phyloP scores from a whole-genome alignment of 2,888 invertebrate genomes.

The Parapristionchus giblindavisi region DNA sequence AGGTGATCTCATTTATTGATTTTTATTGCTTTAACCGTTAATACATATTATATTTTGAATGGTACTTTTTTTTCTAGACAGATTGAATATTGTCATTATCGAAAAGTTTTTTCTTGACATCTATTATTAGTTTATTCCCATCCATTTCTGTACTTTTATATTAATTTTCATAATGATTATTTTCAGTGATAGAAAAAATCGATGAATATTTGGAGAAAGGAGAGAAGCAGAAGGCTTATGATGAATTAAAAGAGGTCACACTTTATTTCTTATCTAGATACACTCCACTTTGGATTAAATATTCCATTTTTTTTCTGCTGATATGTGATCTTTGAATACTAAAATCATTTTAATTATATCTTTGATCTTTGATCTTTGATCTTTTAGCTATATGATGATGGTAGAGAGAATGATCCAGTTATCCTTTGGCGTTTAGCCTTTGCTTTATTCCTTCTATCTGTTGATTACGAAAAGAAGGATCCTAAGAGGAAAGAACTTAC shows the following conservation, averaged over 20 bases:
- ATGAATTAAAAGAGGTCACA: neutral
- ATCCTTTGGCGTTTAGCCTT: slow-evolving; percentile 60
- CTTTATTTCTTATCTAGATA: neutral
- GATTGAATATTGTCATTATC: too few relatives aligned
- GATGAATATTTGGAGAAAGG: neutral
- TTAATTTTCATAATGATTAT: neutral
- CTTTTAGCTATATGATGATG: neutral
- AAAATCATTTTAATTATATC: neutral
- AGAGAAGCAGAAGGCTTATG: slow-evolving; percentile 1
- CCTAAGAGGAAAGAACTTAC: slow-evolving; percentile 55
- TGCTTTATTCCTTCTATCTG: slow-evolving; percentile 48
- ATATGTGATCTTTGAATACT: too few relatives aligned
- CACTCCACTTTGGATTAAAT: too few relatives aligned
- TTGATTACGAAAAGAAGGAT: slow-evolving; percentile 45
- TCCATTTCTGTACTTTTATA: neutral
- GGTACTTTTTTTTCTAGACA: too few relatives aligned
- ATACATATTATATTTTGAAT: too few relatives aligned
- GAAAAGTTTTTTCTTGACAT: neutral
- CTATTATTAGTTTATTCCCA: neutral
- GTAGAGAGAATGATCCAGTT: slow-evolving; percentile 49
- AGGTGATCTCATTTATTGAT: too few relatives aligned
- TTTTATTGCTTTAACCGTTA: too few relatives aligned
- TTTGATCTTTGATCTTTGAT: neutral
- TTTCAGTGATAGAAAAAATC: neutral
- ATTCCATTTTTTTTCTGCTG: too few relatives aligned